Evolutionary conservation across 2,888 invertebrate species (phyloP).

Genomic region (Lottia scabra): DNA sequence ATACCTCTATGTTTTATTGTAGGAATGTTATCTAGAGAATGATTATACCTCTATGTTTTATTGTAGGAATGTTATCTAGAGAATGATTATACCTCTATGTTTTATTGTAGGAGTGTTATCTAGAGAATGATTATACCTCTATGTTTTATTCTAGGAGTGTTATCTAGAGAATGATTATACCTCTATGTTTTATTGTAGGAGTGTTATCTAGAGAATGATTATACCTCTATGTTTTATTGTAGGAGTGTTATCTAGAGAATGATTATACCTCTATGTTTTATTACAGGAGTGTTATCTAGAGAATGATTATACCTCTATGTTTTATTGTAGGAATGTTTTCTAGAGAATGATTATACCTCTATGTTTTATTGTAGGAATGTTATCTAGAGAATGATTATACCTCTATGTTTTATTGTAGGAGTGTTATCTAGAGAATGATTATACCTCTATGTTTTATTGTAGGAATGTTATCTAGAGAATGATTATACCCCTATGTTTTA

Average conservation of each 20-base stretch:
- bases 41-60: constrained; percentile 90
- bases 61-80: no score
- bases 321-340: no score
- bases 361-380: no score
- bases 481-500: constrained; percentile 90
- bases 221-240: constrained; percentile 87
- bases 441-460: constrained; percentile 87
- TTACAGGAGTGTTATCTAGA: no score
- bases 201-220: constrained; percentile 90
- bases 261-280: constrained; percentile 90
- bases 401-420: constrained; percentile 85
- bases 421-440: constrained; percentile 90
- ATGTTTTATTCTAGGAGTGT: no score
- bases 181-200: constrained; percentile 85
- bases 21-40: constrained; percentile 87
- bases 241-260: constrained; percentile 87
- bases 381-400: constrained; percentile 91
- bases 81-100: constrained; percentile 88
- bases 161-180: constrained; percentile 91
- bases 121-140: constrained; percentile 91
- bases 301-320: constrained; percentile 88
- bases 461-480: constrained; percentile 87
- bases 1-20: constrained; percentile 87
- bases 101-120: no score
- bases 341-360: constrained; percentile 91